Base-by-base conservation (phyloP, 2,888 invertebrate species). In the Phyllotreta striolata region DNA sequence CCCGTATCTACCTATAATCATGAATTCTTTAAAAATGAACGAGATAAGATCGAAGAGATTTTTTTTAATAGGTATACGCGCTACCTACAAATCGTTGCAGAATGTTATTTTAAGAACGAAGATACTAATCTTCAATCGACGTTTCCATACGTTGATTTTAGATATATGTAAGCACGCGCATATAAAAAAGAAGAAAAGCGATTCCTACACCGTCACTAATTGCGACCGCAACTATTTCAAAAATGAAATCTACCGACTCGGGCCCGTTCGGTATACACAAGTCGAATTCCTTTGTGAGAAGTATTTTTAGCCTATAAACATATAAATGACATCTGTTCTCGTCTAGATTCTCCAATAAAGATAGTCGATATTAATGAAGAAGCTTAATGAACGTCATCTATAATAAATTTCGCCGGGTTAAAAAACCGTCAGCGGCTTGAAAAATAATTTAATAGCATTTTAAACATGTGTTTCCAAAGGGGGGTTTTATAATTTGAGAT, bases 361-460 rank as follows among this genome's bases (percentile, higher is more conserved):
- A 70, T 70, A 70, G 69, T 63, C 69, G 60, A 70, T 70, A 70
- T 70, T 70, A 70, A 70, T 70, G 69, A 70, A 70, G 63, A 64
- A 59, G 66, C 70, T 69, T 70, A 70, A 70, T 70, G 70, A 70
- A 69, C 63, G 70, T 68, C 70, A 66, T 69, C 65, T 68, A 70
- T 69, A 70, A 70, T 70, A 70, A 70, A 70, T 70, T 65, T 68
- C 62, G 63, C 57, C 63, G 63, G 24, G 63, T 66, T 68, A 70
- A 70, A 67, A 70, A 70, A 68, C 56, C 63, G 51, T 66, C 56
- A 58, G 44, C 60, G 64, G 63, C 66, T 61, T 68, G 70, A 70
- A 70, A 70, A 70, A 70, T 70, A 68, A 70, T 70, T 70, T 72
- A 72, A 72, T 70, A 68, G 69, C 66, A 68, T 67, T 67, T 66